Evolutionary conservation across 2,113 vertebrate species (phyloP).

Genomic region (Ceuthmochares aereus): DNA sequence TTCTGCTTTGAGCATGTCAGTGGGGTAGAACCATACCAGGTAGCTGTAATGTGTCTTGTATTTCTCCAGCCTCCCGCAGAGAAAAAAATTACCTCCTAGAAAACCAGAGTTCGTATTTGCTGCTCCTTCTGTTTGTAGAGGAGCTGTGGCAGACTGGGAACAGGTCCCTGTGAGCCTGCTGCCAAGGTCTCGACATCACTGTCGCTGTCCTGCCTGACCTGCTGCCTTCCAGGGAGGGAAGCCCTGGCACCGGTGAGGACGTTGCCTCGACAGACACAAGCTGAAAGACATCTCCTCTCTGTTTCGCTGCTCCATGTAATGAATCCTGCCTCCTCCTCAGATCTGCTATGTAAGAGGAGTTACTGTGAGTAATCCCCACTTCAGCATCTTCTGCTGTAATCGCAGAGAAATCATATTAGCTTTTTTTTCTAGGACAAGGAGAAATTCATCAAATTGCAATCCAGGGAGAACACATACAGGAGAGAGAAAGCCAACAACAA

Average conservation of each 20-base stretch:
- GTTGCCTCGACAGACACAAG: slow-evolving; percentile 11
- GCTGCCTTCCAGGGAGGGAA: slow-evolving; percentile 10
- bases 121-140: background rate
- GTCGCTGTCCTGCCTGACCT: background rate
- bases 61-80: background rate
- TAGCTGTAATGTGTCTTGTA: background rate
- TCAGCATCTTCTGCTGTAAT: slow-evolving; percentile 30
- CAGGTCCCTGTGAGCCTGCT: background rate
- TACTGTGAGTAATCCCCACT: slow-evolving; percentile 48
- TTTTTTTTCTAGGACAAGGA: slow-evolving; percentile 40
- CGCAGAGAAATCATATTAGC: slow-evolving; percentile 22
- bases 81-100: background rate
- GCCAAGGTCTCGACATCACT: rapidly evolving
- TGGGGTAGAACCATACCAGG: background rate
- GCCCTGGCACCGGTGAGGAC: background rate
- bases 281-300: slow-evolving; percentile 51
- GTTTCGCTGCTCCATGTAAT: slow-evolving; percentile 55
- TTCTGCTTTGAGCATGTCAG: background rate
- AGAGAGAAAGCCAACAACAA: slow-evolving; percentile 4
- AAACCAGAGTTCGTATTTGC: background rate
- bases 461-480: background rate
- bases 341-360: slow-evolving; percentile 44
- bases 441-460: slow-evolving; percentile 67
- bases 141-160: background rate
- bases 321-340: slow-evolving; percentile 73